Evolutionary conservation across 23 tunicate species (phyloP), one percentile per base, ranked within the genome.

Genomic region (Clavelina lepadiformis): DNA sequence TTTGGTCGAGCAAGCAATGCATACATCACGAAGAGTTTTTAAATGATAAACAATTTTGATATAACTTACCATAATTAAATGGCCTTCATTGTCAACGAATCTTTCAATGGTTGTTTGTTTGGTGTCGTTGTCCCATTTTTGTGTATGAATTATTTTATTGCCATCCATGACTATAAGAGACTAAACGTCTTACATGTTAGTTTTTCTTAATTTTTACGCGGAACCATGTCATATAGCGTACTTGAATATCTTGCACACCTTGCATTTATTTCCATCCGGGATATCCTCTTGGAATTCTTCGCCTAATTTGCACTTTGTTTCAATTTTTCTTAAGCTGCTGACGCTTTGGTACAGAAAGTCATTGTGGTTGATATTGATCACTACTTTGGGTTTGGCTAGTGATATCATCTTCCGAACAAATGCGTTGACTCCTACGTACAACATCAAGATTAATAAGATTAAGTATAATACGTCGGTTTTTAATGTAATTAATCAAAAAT

Each of bases 91-190:
- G 6, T 81, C 74, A 4, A 74, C 27, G 74, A 31, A 81, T 73
- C 88, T 30, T 0, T 30, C 31, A 0, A 81, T 51, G 6, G 31
- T 81, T 13, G 88, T 63, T 28, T 33, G 46, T 52, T 81, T 81
- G 46, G 72, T 80, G 36, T 64, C 88, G 46, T 72, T 80, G 36
- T 64, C 88, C 88, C 88, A 81, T 29, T 81, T 81, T 65, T 81
- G 88, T 7, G 30, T 38, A 37, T 81, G 88, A 28, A 73, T 32
- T 0, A 81, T 41, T 51, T 73, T 81, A 56, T 63, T 67, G 11
- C 80, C 88, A 34, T 81, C 67, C 88, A n/a, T n/a, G n/a, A n/a
- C n/a, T n/a, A n/a, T n/a, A n/a, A n/a, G n/a, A n/a, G n/a, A n/a
- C n/a, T n/a, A n/a, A n/a, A n/a, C n/a, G n/a, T n/a, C n/a, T n/a